Evolutionary conservation across 2,113 vertebrate genomes (phyloP).

Genomic region (Xiphias gladius): DNA sequence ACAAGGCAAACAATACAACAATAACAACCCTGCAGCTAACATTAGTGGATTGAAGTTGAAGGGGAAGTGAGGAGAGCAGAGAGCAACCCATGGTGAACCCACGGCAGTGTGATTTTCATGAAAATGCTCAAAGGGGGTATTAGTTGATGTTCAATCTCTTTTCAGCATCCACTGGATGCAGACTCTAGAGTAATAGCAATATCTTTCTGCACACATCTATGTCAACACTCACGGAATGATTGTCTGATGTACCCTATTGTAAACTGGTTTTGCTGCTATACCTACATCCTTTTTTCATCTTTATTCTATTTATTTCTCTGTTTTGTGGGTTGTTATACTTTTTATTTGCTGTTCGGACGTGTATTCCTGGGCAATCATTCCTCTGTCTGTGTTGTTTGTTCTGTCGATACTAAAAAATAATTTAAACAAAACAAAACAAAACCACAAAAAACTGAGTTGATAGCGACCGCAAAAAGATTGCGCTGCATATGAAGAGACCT

Average conservation of each 20-base stretch:
- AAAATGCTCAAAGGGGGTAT: background rate
- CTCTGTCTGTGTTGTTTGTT: background rate
- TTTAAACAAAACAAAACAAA: background rate
- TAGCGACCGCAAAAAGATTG: background rate
- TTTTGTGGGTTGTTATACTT: conserved; percentile 10
- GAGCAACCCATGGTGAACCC: background rate
- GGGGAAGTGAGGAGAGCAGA: background rate
- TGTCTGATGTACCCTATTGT: background rate
- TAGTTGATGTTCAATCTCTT: conserved; percentile 4
- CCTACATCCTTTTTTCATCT: background rate
- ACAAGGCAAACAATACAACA: background rate
- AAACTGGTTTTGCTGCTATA: background rate
- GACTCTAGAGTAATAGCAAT: background rate
- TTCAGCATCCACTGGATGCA: background rate
- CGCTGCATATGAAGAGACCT: background rate
- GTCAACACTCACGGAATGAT: background rate
- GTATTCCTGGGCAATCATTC: background rate
- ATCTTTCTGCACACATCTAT: background rate
- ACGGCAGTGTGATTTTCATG: background rate
- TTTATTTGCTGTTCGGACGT: background rate
- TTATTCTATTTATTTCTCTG: background rate
- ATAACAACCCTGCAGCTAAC: background rate
- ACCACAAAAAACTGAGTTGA: background rate
- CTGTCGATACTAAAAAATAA: background rate
- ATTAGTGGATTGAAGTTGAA: background rate